These are phyloP conservation scores for Holacanthella duospinosa DNA, from an alignment of 2,888 invertebrate species.

Conservation along the genomic window DNA sequence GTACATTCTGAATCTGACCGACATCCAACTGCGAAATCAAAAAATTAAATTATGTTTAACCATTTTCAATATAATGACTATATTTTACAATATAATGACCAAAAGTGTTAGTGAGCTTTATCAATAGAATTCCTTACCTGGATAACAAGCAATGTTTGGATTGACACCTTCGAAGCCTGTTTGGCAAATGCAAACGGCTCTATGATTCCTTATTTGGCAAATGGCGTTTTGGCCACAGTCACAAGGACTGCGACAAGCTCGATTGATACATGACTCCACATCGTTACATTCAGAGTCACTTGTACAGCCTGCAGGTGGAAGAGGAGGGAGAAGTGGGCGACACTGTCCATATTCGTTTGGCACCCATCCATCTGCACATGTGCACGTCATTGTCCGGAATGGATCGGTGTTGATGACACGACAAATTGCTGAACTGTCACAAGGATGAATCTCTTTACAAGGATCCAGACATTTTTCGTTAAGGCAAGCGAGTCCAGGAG, in stretches of 20 bases:
- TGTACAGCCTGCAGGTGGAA: slow-evolving; percentile 68
- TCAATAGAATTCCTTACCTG: too few relatives aligned
- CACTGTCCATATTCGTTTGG: slow-evolving; percentile 70
- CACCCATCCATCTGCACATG: slow-evolving; percentile 73
- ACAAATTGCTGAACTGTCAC: slow-evolving; percentile 71
- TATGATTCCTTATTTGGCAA: slow-evolving; percentile 43
- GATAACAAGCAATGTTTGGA: background rate
- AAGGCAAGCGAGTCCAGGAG: slow-evolving; percentile 68
- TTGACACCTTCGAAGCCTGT: slow-evolving; percentile 3
- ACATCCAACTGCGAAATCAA: slow-evolving; percentile 55
- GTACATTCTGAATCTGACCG: slow-evolving; percentile 72
- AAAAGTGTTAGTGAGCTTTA: background rate
- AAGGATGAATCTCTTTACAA: slow-evolving; percentile 57
- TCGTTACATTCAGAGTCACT: slow-evolving; percentile 73
- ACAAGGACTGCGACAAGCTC: slow-evolving; percentile 69
- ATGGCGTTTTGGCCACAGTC: slow-evolving; percentile 58
- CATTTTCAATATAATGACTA: background rate
- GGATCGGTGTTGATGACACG: slow-evolving; percentile 64
- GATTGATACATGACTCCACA: slow-evolving; percentile 68
- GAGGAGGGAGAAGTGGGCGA: slow-evolving; percentile 48
- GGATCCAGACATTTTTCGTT: slow-evolving; percentile 43
- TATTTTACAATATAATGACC: background rate
- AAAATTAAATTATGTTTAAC: background rate
- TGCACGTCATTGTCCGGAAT: slow-evolving; percentile 76
- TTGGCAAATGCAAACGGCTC: slow-evolving; percentile 40